A percentile compares a stretch with the other conserved stretches of the same genome.
These are phyloP conservation scores for Enteromius trimaculatus DNA, from an alignment of 2,797 vertebrate genomes.

Conservation along the genomic window DNA sequence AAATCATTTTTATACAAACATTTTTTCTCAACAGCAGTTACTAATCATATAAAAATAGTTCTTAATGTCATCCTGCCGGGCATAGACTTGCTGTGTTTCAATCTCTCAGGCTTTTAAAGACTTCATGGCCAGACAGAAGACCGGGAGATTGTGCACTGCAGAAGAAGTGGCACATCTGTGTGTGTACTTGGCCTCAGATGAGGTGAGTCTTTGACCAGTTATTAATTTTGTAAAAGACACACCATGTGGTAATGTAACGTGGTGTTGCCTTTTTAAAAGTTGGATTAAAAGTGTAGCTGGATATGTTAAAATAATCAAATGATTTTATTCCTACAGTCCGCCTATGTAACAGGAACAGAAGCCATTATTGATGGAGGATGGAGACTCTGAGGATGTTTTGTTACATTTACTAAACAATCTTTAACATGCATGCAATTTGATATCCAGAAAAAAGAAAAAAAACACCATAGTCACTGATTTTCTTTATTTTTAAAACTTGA, in stretches of 20 bases:
- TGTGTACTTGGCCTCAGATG: conserved; percentile 94
- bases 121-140: conserved; percentile 92
- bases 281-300: background rate
- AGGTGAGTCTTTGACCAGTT: conserved; percentile 76
- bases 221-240: background rate
- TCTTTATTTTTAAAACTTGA: background rate
- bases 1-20: background rate
- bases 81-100: background rate
- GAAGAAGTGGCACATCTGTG: conserved; percentile 92
- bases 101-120: conserved; percentile 81
- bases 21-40: background rate
- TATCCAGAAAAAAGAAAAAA: background rate
- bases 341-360: conserved; percentile 91
- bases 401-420: background rate
- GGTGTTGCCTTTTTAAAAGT: background rate
- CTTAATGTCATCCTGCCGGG: background rate
- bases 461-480: background rate
- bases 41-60: background rate
- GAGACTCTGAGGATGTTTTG: conserved; percentile 80
- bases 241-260: background rate
- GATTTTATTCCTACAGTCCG: conserved; percentile 78
- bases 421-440: background rate
- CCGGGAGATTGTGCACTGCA: conserved; percentile 88
- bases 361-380: conserved; percentile 94
- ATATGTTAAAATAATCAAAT: background rate